Evolutionary conservation across 1,140 invertebrate genomes (phyloP).

Genomic region (Nasonia vitripennis): DNA sequence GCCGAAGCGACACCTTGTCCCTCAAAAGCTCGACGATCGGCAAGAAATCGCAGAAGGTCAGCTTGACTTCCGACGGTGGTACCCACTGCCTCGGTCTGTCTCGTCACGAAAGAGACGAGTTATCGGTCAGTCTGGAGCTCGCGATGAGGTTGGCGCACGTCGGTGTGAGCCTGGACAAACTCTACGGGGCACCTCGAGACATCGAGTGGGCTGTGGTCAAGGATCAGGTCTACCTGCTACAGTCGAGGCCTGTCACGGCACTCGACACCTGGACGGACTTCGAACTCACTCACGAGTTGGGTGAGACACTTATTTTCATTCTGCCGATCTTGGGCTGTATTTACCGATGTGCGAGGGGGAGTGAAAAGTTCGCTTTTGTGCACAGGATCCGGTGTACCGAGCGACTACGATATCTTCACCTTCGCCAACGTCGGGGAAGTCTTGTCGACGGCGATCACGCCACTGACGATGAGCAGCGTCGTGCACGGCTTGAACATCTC

Average conservation of each 20-base stretch:
- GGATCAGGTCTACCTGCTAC: conserved; percentile 79
- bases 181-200: conserved; percentile 82
- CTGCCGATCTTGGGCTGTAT: conserved; percentile 9
- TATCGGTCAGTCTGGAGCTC: conserved; percentile 76
- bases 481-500: conserved; percentile 64
- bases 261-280: conserved; percentile 82
- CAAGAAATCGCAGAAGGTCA: conserved; percentile 77
- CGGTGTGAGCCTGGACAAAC: conserved; percentile 78
- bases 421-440: conserved; percentile 82
- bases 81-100: conserved; percentile 60
- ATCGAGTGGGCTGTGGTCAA: conserved; percentile 83
- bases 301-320: conserved; percentile 75
- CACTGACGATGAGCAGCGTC: conserved; percentile 70
- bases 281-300: conserved; percentile 84
- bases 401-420: conserved; percentile 73
- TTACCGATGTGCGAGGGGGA: background rate
- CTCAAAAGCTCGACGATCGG: conserved; percentile 76
- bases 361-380: background rate
- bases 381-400: conserved; percentile 69
- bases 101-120: conserved; percentile 64
- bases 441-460: conserved; percentile 72
- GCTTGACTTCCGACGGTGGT: conserved; percentile 66
- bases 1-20: conserved; percentile 71
- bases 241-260: conserved; percentile 84
- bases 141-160: conserved; percentile 76